Percentiles rank a stretch among this genome's conserved stretches.
phyloP scores from a whole-genome alignment of 2,113 vertebrate genomes.

The Pogonocichla stellata region DNA sequence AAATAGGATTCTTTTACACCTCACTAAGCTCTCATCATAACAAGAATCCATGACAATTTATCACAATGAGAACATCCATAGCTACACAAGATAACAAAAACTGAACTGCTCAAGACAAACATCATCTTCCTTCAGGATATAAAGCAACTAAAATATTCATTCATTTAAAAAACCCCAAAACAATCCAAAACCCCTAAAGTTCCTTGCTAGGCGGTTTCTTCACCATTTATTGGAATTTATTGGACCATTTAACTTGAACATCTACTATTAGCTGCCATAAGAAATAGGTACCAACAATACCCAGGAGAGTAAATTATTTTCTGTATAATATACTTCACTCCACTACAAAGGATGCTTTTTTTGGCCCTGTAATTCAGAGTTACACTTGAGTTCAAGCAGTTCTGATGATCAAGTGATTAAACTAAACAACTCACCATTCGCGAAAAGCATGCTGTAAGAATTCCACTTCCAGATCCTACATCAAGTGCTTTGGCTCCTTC shows the following conservation, averaged over 20 bases:
- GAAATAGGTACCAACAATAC: neutral
- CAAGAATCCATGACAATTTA: neutral
- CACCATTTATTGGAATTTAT: neutral
- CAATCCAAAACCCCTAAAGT: neutral
- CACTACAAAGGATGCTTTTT: accelerated
- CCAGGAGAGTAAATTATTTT: neutral
- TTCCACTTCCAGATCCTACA: constrained; percentile 97
- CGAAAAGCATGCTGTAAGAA: constrained; percentile 94
- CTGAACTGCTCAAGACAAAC: neutral
- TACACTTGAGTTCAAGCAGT: neutral
- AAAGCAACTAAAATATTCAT: neutral
- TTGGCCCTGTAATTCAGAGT: neutral
- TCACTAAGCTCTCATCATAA: neutral
- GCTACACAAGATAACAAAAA: neutral
- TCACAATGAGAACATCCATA: neutral
- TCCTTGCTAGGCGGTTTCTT: neutral
- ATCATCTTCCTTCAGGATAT: neutral
- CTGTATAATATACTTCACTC: neutral
- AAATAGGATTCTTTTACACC: neutral
- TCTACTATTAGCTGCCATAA: neutral
- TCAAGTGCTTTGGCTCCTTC: constrained; percentile 97
- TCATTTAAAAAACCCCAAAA: neutral
- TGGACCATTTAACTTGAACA: neutral
- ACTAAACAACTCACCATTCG: constrained; percentile 88
- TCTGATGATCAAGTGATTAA: neutral